phyloP scores from a whole-genome alignment of 2,888 invertebrate species.

The Cephus runcator region DNA sequence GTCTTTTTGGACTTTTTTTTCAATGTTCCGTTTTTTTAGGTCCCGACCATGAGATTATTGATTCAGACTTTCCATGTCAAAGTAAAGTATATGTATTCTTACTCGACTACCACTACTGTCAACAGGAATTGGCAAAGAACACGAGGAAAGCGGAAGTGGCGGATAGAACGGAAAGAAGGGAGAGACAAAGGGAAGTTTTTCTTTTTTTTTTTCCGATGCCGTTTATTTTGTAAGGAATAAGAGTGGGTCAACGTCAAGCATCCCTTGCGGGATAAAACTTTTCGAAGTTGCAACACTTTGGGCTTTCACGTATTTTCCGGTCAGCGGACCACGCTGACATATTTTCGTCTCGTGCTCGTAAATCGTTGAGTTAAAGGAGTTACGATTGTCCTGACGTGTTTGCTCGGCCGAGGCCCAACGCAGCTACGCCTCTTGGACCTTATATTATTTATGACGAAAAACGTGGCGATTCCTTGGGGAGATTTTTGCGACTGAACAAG shows the following conservation, averaged over 20 bases:
- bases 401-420: conserved; percentile 14
- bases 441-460: conserved; percentile 12
- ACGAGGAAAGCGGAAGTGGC: background rate
- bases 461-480: conserved; percentile 6
- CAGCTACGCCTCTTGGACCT: conserved; percentile 7
- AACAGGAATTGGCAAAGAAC: background rate
- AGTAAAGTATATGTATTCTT: background rate
- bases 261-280: background rate
- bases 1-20: background rate
- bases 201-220: background rate
- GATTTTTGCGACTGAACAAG: background rate
- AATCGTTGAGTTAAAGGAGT: conserved; percentile 20
- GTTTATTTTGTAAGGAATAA: background rate
- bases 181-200: background rate
- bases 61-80: background rate
- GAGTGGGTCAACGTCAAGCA: background rate
- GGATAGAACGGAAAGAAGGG: background rate
- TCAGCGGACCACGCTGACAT: conserved; percentile 11
- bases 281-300: background rate
- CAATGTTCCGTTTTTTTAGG: background rate
- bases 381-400: conserved; percentile 23
- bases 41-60: background rate
- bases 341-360: conserved; percentile 16
- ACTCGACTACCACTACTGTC: background rate
- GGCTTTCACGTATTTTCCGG: conserved; percentile 11